Evolutionary conservation across 2,797 vertebrate genomes (phyloP).

Genomic region (Bufotes viridis): DNA sequence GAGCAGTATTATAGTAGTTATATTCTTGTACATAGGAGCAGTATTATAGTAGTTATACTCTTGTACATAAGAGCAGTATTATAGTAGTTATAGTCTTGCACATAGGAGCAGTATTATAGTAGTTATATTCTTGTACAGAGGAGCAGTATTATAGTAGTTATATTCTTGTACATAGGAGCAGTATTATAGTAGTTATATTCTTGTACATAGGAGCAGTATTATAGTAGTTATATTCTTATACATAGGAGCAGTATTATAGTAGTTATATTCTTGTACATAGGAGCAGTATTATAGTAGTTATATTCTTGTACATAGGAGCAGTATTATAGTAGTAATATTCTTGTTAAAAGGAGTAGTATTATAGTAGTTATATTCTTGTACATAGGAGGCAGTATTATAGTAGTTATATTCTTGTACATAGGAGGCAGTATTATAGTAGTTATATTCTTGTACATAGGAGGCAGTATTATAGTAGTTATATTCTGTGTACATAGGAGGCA

Average conservation of each 20-base stretch:
- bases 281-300: too few species aligned
- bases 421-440: slow-evolving; percentile 6
- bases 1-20: slow-evolving; percentile 7
- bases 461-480: slow-evolving; percentile 14
- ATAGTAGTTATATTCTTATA: background rate
- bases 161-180: background rate
- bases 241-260: too few species aligned
- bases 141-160: background rate
- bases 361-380: background rate
- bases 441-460: slow-evolving; percentile 8
- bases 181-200: slow-evolving; percentile 15
- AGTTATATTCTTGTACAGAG: background rate
- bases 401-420: slow-evolving; percentile 3
- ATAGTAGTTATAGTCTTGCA: slow-evolving; percentile 3
- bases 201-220: slow-evolving; percentile 10
- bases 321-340: too few species aligned
- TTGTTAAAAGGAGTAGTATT: too few species aligned
- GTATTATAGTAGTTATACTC: slow-evolving; percentile 12
- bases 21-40: slow-evolving; percentile 8
- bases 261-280: too few species aligned
- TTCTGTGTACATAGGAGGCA: background rate
- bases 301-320: too few species aligned
- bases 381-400: background rate
- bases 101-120: background rate
- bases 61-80: background rate